phyloP scores from a whole-genome alignment of 2,888 invertebrate genomes.

The Zaprionus lineosus region DNA sequence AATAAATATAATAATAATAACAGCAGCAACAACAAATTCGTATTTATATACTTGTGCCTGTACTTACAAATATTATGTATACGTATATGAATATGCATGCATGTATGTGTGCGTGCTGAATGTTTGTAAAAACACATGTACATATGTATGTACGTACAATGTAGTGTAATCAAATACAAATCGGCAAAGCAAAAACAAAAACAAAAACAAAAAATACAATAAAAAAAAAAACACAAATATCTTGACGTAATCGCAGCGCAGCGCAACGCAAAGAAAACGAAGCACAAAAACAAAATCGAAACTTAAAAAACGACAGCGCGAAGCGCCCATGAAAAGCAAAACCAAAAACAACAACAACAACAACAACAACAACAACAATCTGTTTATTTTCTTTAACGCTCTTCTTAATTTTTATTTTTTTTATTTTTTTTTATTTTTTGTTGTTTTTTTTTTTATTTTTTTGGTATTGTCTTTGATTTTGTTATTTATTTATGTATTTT shows the following conservation, averaged over 20 bases:
- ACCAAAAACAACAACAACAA: constrained; percentile 27
- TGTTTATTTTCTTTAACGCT: constrained; percentile 49
- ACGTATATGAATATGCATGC: not conserved
- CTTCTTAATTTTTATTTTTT: too few species aligned
- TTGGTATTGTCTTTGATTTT: constrained; percentile 28
- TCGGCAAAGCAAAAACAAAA: constrained; percentile 58
- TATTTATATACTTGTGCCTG: not conserved
- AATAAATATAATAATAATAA: constrained; percentile 22
- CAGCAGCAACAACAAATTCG: too few species aligned
- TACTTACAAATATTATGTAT: not conserved
- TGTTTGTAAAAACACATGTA: too few species aligned
- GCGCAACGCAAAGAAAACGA: constrained; percentile 52
- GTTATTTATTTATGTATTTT: constrained; percentile 44
- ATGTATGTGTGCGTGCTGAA: constrained; percentile 12
- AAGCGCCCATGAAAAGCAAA: constrained; percentile 21
- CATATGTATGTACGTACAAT: constrained; percentile 23
- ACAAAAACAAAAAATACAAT: too few species aligned
- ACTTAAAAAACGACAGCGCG: constrained; percentile 32
- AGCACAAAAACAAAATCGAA: constrained; percentile 25
- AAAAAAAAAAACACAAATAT: too few species aligned
- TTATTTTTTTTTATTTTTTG: too few species aligned
- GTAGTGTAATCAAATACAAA: constrained; percentile 66
- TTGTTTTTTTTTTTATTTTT: constrained; percentile 19
- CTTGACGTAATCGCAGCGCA: constrained; percentile 71
- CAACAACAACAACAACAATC: constrained; percentile 31